These are phyloP conservation scores for Sternotherus odoratus DNA, from an alignment of 2,797 vertebrate species.

Conservation along the genomic window DNA sequence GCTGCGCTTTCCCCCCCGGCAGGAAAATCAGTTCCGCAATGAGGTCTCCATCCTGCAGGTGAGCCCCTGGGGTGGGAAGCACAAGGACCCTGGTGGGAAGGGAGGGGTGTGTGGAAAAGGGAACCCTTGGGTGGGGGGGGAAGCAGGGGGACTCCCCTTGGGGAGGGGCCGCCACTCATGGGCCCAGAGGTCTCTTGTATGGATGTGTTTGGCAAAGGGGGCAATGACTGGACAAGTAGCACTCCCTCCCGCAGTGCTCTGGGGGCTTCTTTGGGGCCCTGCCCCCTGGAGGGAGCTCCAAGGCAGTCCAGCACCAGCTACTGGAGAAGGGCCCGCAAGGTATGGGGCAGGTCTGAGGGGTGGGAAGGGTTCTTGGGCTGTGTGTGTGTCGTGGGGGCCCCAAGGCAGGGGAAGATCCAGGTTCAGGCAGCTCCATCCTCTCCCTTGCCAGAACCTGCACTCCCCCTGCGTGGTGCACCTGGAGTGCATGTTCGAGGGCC, in stretches of 20 bases:
- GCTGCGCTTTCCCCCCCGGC: conserved; percentile 92
- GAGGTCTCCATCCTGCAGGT: conserved; percentile 95
- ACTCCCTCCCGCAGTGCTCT: background rate
- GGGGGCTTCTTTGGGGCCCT: background rate
- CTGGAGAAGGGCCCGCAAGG: background rate
- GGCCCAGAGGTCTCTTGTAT: background rate
- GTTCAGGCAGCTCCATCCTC: background rate
- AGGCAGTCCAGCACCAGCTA: background rate
- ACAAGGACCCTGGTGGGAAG: background rate
- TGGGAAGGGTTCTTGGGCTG: background rate
- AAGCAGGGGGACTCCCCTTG: no score
- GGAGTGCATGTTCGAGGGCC: conserved; percentile 94
- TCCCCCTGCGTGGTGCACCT: conserved; percentile 92
- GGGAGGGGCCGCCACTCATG: background rate
- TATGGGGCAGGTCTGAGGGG: no score
- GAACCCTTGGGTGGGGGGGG: no score
- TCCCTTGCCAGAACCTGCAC: conserved; percentile 84
- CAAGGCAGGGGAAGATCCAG: background rate
- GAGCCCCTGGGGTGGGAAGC: background rate
- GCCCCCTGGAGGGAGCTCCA: background rate
- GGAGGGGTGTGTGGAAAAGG: background rate
- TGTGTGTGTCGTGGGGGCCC: background rate
- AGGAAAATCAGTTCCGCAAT: conserved; percentile 92
- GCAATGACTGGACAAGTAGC: background rate
- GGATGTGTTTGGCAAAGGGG: background rate